Evolutionary conservation across 2,797 vertebrate genomes (phyloP), one percentile per base, ranked within the genome.

Genomic region (Psittacula echo): DNA sequence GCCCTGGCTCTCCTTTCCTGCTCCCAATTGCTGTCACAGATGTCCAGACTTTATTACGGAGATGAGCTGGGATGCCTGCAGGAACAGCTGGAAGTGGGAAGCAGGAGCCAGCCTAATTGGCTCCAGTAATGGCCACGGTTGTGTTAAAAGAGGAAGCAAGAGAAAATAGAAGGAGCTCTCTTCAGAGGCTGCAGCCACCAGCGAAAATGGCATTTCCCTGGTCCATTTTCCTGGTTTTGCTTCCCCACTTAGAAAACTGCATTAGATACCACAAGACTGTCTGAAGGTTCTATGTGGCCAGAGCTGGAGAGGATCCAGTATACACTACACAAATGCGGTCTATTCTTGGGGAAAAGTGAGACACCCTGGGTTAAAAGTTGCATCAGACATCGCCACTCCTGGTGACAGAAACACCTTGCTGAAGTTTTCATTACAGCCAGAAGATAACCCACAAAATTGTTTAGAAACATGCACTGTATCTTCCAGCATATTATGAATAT

Each of bases 51-150:
- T 83, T 77, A 76, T 93, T 76, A 86, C 18, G 1, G 61, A 77
- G 62, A 73, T 68, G 66, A 76, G 47, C 32, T 67, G 76, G 86
- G 50, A 85, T 0, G 37, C 27, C 84, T 90, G 66, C 50, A 89
- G 53, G n/a, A 96, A 54, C 58, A 95, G 66, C 92, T 95, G 80
- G 74, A 95, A 94, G n/a, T 29, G 32, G 22, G 54, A 71, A 87
- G 37, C 24, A 34, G 70, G 6, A 95, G 64, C 39, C 76, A 88
- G 73, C 10, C 22, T 84, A 85, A 82, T 34, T 87, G 80, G 37
- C 56, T 90, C 8, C 51, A 76, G 44, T 64, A 56, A 41, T 56
- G 64, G 24, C 51, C 51, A 27, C 0, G 1, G n/a, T 37, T 82
- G 19, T 51, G 73, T 41, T 80, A 51, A 78, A 87, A 82, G 47